Conservation (phyloP, 2,113 vertebrate species). For the Ceyx cyanopectus region DNA sequence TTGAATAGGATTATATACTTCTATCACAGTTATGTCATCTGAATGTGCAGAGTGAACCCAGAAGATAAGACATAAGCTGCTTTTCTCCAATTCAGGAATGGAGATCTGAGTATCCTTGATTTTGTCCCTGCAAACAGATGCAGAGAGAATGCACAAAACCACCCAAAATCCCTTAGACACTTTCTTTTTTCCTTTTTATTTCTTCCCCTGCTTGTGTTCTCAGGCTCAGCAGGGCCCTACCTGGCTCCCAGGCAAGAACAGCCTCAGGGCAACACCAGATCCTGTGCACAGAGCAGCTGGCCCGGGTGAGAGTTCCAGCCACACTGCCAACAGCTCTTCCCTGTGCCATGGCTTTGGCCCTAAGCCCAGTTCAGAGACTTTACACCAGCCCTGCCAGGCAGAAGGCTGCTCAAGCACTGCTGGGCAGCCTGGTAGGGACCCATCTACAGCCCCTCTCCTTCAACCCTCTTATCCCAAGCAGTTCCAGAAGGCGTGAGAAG, state of each 20-base stretch:
- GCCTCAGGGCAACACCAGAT: background rate
- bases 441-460: background rate
- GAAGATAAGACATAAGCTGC: background rate
- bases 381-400: background rate
- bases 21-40: background rate
- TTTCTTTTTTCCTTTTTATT: background rate
- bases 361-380: background rate
- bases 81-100: background rate
- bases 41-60: background rate
- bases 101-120: background rate
- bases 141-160: background rate
- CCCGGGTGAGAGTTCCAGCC: background rate
- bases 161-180: background rate
- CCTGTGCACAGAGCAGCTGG: background rate
- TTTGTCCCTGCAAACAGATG: background rate
- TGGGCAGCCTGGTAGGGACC: background rate
- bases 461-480: fast-evolving
- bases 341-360: background rate
- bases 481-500: background rate
- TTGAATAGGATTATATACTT: background rate
- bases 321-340: background rate
- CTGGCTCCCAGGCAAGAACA: background rate
- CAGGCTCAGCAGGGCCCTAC: background rate
- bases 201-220: background rate
- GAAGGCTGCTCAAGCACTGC: background rate